Evolutionary conservation across 2,797 vertebrate species (phyloP).

Genomic region (Gobio occitaniae): DNA sequence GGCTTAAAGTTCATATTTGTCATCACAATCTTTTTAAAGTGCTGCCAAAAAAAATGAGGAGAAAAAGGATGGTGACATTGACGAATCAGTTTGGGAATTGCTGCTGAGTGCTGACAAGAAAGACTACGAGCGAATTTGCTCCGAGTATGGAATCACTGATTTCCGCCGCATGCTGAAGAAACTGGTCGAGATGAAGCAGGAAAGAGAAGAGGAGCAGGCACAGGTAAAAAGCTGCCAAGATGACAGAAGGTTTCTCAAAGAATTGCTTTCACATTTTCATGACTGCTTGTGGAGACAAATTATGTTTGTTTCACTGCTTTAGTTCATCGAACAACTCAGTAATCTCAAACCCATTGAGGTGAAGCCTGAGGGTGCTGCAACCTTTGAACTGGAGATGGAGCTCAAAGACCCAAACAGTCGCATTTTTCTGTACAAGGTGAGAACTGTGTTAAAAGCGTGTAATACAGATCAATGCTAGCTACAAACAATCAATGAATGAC

Average conservation of each 20-base stretch:
- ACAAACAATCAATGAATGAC: background rate
- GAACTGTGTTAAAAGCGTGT: background rate
- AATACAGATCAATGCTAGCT: background rate
- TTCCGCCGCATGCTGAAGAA: conserved; percentile 90
- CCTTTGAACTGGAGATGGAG: conserved; percentile 86
- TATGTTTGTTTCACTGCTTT: conserved; percentile 25
- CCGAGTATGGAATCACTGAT: conserved; percentile 83
- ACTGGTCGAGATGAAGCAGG: conserved; percentile 82
- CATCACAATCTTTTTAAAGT: conserved; percentile 32
- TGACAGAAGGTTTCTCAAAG: background rate
- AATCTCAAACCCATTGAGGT: conserved; percentile 84
- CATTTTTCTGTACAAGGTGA: conserved; percentile 90
- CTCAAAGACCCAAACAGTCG: conserved; percentile 84
- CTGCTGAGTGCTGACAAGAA: conserved; percentile 87
- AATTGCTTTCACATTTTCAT: background rate
- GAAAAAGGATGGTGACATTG: conserved; percentile 69
- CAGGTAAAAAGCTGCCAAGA: conserved; percentile 70
- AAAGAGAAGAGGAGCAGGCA: conserved; percentile 79
- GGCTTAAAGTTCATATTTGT: background rate
- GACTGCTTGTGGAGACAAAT: conserved; percentile 6
- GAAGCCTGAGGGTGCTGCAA: conserved; percentile 75
- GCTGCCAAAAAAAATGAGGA: conserved; percentile 58
- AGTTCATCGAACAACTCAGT: conserved; percentile 82
- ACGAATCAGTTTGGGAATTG: conserved; percentile 88
- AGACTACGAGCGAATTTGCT: conserved; percentile 90